Evolutionary conservation across 2,888 invertebrate species (phyloP).

Genomic region (Eupelmus urozonus): DNA sequence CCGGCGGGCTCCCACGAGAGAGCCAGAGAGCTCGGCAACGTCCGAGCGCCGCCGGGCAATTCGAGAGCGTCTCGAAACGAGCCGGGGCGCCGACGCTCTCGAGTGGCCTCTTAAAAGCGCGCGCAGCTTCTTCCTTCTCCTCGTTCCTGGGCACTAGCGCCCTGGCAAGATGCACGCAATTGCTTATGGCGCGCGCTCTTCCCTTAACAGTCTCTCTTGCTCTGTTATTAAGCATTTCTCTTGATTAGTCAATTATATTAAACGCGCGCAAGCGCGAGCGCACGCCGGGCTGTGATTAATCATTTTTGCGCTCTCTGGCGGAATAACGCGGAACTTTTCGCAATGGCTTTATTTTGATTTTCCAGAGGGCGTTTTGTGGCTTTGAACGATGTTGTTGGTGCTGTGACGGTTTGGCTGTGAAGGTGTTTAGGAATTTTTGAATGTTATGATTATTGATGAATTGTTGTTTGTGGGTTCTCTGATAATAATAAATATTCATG

Average conservation of each 20-base stretch:
- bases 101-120: background rate
- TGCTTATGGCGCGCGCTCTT: conserved; percentile 36
- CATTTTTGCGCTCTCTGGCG: conserved; percentile 50
- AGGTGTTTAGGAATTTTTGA: no score
- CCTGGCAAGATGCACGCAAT: conserved; percentile 39
- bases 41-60: conserved; percentile 45
- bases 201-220: background rate
- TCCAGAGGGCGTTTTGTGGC: no score
- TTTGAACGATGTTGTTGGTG: no score
- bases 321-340: no score
- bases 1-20: conserved; percentile 41
- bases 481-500: no score
- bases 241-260: conserved; percentile 55
- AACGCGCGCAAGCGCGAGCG: conserved; percentile 2
- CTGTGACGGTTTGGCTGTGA: no score
- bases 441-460: no score
- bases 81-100: conserved; percentile 25
- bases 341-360: no score
- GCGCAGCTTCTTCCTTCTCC: conserved; percentile 27
- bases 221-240: conserved; percentile 52
- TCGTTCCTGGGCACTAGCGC: background rate
- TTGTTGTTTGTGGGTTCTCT: no score
- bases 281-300: conserved; percentile 44
- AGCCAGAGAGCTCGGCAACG: no score
- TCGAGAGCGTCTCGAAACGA: conserved; percentile 55